Evolutionary conservation across 2,797 vertebrate genomes (phyloP), one percentile per base, ranked within the genome.

Genomic region (Trichosurus vulpecula): DNA sequence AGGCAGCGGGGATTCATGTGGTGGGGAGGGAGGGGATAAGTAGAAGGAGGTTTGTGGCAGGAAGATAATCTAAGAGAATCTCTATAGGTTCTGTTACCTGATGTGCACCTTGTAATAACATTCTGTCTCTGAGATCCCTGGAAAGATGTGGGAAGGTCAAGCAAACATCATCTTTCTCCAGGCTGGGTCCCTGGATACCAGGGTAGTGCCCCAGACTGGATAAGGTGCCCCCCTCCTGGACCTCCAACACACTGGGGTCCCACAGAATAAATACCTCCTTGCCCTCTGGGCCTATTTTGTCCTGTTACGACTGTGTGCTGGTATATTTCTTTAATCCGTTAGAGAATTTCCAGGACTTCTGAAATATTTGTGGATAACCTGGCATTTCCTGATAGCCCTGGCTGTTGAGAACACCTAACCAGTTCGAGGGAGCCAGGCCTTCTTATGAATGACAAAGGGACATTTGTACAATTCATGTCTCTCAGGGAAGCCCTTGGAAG

Each of bases 371-470:
- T 96, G 95, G 96, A 94, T 66, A 97, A 92, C 97, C 97, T 97
- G 97, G 94, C 95, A 98, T 98, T 98, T 98, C 97, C 96, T 96
- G 96, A 53, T 91, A 95, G 97, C 96, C 93, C 96, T 90, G 94
- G 53, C 91, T 95, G 97, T 95, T 53, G 89, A 95, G 94, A 91
- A 95, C 93, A 94, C 55, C 90, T 93, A 91, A 96, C 95, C 93
- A 95, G 87, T 25, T n/a, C 54, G 41, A 92, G 47, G 94, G 96
- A 96, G 25, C 90, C 14, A 16, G 92, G 90, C 89, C 51, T 96
- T 93, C 94, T 92, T 92, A 54, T 55, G 91, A 97, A 94, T 6
- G 47, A 96, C 95, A 97, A 96, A 35, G 54, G 74, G 93, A 90
- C 31, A 61, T 95, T 47, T 27, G 0, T 98, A 90, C 96, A 91